Evolutionary conservation across 1,140 invertebrate genomes (phyloP), one percentile per base, ranked within the genome.

Genomic region (Meloidogyne chitwoodi): DNA sequence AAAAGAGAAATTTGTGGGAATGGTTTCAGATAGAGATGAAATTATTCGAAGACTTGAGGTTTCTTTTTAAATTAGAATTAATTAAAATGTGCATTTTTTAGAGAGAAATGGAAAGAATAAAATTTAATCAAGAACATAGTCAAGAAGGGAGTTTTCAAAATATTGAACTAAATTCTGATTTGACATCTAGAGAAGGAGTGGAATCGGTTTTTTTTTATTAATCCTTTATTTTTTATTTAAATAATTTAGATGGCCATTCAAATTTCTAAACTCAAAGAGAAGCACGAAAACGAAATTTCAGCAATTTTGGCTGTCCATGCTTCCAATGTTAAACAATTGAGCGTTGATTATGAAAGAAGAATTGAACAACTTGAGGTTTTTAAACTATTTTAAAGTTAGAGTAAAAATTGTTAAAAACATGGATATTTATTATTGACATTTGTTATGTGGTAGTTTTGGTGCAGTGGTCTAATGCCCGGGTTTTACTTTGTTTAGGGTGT

Each of bases 1-100:
- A 12, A 78, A 73, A 41, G 77, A 78, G 19, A 78, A 78, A 44
- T 78, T 78, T 41, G 48, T 29, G 78, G 65, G 64, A 27, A 78
- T 78, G 26, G 68, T 78, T 38, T 31, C 44, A 14, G 62, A 71
- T 48, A 31, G 77, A 38, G 77, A 78, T 48, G 44, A 61, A 34
- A 79, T 80, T 16, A 78, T 78, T 19, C 56, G 70, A 38, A 68
- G 44, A 26, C 38, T 77, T 11, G 31, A 77, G 44, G 76, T 77
- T 31, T 38, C 8, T 38, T 38, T 38, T 38, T 38, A 75, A 75
- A 74, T 74, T 75, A 16, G 3, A 75, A 29, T 75, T 2, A 74
- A 14, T 74, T 26, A 10, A 64, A 63, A 10, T 77, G n/a, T n/a
- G n/a, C n/a, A n/a, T 77, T 22, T 34, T 75, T 76, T 29, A 77